phyloP scores from a whole-genome alignment of 2,113 vertebrate genomes.

The Falcunculus frontatus region DNA sequence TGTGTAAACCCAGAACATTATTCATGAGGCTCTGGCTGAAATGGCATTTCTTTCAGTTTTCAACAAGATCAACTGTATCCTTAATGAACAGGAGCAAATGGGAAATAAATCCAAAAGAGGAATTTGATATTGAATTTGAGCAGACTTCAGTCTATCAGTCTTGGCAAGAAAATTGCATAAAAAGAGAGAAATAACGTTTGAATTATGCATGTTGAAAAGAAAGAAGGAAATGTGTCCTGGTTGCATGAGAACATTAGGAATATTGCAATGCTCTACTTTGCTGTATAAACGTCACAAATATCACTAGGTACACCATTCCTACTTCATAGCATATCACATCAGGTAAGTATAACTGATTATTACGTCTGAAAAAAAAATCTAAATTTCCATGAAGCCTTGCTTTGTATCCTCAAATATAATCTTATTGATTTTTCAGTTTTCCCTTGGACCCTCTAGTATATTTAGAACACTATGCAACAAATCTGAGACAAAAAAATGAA shows the following conservation, averaged over 20 bases:
- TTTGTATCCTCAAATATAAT: background rate
- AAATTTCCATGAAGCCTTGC: background rate
- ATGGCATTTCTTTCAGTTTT: slow-evolving; percentile 6
- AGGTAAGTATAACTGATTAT: background rate
- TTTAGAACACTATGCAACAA: background rate
- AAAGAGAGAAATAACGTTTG: slow-evolving; percentile 16
- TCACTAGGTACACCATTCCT: background rate
- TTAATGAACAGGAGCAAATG: slow-evolving; percentile 23
- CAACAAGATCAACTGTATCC: background rate
- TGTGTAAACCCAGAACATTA: slow-evolving; percentile 38
- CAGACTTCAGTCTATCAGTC: background rate
- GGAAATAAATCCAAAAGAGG: slow-evolving; percentile 19
- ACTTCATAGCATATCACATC: background rate
- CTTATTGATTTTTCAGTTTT: background rate
- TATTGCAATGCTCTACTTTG: background rate
- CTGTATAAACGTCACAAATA: background rate
- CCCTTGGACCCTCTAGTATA: background rate
- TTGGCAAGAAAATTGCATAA: slow-evolving; percentile 14
- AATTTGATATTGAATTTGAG: slow-evolving; percentile 23
- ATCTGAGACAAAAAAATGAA: background rate
- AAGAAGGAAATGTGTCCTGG: background rate
- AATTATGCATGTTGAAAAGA: slow-evolving; percentile 38
- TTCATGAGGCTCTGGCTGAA: slow-evolving; percentile 15
- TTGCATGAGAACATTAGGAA: background rate
- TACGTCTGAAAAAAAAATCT: background rate